Evolutionary conservation across 1,140 invertebrate genomes (phyloP).

Genomic region (Littorina saxatilis): DNA sequence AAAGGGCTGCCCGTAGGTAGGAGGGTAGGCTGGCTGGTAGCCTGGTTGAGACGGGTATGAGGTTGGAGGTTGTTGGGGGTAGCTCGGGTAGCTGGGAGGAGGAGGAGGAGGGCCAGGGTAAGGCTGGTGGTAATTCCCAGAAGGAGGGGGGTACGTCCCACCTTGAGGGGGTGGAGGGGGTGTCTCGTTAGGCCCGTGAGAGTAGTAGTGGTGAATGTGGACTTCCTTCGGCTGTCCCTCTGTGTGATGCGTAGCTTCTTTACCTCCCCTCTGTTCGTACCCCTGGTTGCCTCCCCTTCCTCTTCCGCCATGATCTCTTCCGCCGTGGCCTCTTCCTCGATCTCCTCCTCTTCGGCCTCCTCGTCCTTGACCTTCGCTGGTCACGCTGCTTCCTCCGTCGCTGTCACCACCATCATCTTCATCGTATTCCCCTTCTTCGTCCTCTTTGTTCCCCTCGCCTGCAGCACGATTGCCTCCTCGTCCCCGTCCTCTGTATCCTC

Average conservation of each 20-base stretch:
- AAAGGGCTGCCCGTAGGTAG: no score
- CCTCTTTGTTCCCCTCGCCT: background rate
- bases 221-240: background rate
- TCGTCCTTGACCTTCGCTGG: background rate
- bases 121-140: background rate
- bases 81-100: background rate
- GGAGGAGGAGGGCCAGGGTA: background rate
- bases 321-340: no score
- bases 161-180: background rate
- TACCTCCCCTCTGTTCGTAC: background rate
- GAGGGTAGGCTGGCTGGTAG: background rate
- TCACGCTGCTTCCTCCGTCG: constrained; percentile 12
- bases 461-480: background rate
- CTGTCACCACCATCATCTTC: constrained; percentile 10
- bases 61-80: background rate
- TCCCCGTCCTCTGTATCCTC: background rate
- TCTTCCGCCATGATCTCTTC: background rate
- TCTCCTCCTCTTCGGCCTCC: background rate
- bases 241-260: background rate
- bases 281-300: background rate
- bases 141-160: background rate
- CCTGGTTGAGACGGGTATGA: background rate
- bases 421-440: background rate
- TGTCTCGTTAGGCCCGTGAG: background rate
- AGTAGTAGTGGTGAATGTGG: background rate